phyloP scores from a whole-genome alignment of 2,113 vertebrate species.

The Vidua macroura region DNA sequence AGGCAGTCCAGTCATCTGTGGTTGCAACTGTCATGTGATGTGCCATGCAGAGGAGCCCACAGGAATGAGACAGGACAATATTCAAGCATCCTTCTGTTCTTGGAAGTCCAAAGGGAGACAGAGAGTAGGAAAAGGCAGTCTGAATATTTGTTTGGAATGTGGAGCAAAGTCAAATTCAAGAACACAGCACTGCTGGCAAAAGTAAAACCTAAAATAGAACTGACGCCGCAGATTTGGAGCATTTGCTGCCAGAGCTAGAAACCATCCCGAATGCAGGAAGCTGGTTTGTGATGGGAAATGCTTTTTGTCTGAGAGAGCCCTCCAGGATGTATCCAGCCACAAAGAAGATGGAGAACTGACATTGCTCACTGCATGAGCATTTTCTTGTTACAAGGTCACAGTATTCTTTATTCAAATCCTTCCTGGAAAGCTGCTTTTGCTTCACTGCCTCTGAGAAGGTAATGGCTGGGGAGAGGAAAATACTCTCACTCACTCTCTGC shows the following conservation, averaged over 20 bases:
- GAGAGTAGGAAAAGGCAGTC: not conserved
- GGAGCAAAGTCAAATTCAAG: constrained; percentile 58
- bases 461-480: not conserved
- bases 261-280: constrained; percentile 56
- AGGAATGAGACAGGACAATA: not conserved
- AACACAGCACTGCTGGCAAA: constrained; percentile 21
- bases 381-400: constrained; percentile 50
- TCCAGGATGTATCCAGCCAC: constrained; percentile 55
- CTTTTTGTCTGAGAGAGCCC: constrained; percentile 42
- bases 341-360: constrained; percentile 51
- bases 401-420: not conserved
- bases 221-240: constrained; percentile 29
- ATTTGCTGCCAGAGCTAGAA: constrained; percentile 32
- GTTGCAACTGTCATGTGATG: accelerated
- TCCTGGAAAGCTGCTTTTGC: constrained; percentile 28
- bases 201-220: constrained; percentile 46
- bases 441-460: constrained; percentile 1
- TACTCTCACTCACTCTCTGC: not conserved
- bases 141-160: not conserved
- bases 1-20: not conserved
- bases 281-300: constrained; percentile 43
- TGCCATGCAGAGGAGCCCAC: not conserved
- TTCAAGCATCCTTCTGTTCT: not conserved
- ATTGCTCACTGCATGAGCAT: constrained; percentile 28
- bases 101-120: not conserved